phyloP scores from a whole-genome alignment of 2,797 vertebrate genomes.

The Fundulus diaphanus region DNA sequence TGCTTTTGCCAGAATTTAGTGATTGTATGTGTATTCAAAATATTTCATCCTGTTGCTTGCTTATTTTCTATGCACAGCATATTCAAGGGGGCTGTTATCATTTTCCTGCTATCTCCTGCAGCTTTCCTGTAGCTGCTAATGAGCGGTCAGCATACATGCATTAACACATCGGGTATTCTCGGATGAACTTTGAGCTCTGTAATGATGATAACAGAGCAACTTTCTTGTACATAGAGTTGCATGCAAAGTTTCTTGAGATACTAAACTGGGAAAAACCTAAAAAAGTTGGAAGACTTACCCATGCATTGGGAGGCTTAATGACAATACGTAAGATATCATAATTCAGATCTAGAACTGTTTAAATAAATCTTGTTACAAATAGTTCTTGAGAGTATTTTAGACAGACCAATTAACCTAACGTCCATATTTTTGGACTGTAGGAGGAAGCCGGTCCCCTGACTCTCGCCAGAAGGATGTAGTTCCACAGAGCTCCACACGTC shows the following conservation, averaged over 20 bases:
- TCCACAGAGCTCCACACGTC: too few species aligned
- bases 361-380: neutral
- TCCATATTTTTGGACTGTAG: too few species aligned
- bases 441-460: too few species aligned
- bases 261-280: neutral
- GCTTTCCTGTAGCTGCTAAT: constrained; percentile 21
- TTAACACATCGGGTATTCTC: constrained; percentile 10
- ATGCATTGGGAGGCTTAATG: neutral
- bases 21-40: constrained; percentile 18
- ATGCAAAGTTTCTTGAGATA: neutral
- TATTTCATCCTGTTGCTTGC: constrained; percentile 35
- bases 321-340: neutral
- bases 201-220: neutral
- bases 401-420: neutral
- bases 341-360: too few species aligned
- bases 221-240: neutral
- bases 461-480: too few species aligned
- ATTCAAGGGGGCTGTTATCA: constrained; percentile 36
- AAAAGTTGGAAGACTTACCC: neutral
- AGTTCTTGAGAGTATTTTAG: neutral
- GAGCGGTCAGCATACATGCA: constrained; percentile 7
- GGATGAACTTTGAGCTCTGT: constrained; percentile 18
- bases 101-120: constrained; percentile 21
- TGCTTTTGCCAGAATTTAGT: constrained; percentile 22
- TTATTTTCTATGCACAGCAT: constrained; percentile 21